These are phyloP conservation scores for Patiria miniata DNA, from an alignment of 35 echinoderm and acorn worm species.

Conservation along the genomic window DNA sequence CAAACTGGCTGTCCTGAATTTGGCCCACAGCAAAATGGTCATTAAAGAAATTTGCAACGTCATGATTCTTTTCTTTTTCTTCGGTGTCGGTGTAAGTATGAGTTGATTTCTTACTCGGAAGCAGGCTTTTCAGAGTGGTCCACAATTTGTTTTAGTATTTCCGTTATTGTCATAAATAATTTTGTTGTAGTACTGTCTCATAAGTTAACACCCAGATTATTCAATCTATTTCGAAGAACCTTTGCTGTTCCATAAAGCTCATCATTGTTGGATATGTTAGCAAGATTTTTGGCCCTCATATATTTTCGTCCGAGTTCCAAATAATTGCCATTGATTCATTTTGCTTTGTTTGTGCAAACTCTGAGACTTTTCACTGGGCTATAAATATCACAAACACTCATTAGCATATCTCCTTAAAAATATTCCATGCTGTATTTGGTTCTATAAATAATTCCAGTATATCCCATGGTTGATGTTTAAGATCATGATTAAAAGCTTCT, in stretches of 20 bases:
- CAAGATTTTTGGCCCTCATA: neutral
- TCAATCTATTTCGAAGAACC: constrained; percentile 29
- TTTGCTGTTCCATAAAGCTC: neutral
- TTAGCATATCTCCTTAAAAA: constrained; percentile 17
- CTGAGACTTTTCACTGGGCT: constrained; percentile 9
- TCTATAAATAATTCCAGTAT: neutral
- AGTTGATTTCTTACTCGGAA: constrained; percentile 21
- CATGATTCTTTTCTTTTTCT: neutral
- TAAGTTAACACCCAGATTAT: constrained; percentile 15
- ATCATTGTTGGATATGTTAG: neutral
- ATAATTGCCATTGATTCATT: constrained; percentile 26
- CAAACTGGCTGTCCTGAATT: neutral
- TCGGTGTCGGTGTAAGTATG: neutral
- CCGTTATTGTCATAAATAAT: constrained; percentile 19
- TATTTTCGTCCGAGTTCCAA: neutral
- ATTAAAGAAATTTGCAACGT: constrained; percentile 4
- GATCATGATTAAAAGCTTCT: neutral
- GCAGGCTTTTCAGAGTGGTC: constrained; percentile 4
- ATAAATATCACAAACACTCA: constrained; percentile 20
- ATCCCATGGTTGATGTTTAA: constrained; percentile 7
- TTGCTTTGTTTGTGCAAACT: neutral
- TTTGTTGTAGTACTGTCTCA: neutral
- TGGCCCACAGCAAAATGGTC: constrained; percentile 9
- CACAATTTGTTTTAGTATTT: constrained; percentile 5
- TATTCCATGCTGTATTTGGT: neutral